A percentile compares a stretch with the other conserved stretches of the same genome.
These are phyloP conservation scores for Cantharis rustica DNA, from an alignment of 2,888 invertebrate genomes.

Conservation along the genomic window DNA sequence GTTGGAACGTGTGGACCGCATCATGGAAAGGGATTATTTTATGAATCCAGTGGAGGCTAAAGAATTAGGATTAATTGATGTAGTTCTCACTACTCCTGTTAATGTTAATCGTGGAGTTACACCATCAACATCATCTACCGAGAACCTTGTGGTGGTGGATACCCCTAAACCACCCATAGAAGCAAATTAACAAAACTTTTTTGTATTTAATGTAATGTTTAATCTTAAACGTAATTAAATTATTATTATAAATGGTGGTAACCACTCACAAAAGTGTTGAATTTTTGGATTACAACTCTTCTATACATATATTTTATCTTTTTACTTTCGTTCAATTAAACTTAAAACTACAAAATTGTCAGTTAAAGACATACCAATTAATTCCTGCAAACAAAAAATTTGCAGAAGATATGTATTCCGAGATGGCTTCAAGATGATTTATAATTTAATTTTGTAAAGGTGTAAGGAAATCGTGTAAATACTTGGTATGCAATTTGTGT, in stretches of 20 bases:
- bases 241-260: not conserved
- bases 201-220: not conserved
- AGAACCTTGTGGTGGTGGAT: not conserved
- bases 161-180: not conserved
- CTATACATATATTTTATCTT: not conserved
- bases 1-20: constrained; percentile 65
- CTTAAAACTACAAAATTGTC: not conserved
- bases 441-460: not conserved
- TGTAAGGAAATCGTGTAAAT: not conserved
- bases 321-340: not conserved
- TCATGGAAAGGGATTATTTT: constrained; percentile 94
- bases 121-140: not conserved
- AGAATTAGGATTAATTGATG: constrained; percentile 91
- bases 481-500: not conserved
- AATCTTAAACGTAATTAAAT: not conserved
- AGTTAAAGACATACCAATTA: not conserved
- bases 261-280: not conserved
- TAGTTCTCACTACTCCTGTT: constrained; percentile 81
- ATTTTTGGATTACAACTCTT: not conserved
- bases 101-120: not conserved
- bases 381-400: not conserved
- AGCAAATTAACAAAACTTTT: not conserved
- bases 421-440: not conserved
- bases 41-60: constrained; percentile 93
- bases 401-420: not conserved